Conservation (phyloP, 2,797 vertebrate species). For the Chelidonichthys spinosus region DNA sequence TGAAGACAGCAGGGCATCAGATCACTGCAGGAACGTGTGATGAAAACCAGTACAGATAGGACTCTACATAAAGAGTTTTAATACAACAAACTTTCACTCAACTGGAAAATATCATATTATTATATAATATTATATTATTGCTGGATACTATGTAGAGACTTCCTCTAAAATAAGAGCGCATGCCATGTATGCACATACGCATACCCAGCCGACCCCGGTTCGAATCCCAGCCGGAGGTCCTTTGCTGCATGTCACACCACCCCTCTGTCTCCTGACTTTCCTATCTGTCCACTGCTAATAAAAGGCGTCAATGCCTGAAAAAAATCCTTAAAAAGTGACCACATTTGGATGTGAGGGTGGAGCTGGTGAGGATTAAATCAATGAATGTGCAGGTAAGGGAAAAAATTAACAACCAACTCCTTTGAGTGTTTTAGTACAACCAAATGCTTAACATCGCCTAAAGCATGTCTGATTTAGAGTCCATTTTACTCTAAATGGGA, state of each 20-base stretch:
- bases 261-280: no score
- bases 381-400: background rate
- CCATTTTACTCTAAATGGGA: no score
- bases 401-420: background rate
- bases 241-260: no score
- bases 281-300: no score
- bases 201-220: no score
- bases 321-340: background rate
- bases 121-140: background rate
- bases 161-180: background rate
- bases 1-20: conserved; percentile 1
- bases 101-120: background rate
- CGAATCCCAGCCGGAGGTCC: no score
- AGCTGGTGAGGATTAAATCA: background rate
- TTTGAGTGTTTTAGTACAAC: background rate
- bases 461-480: no score
- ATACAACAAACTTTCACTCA: background rate
- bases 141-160: background rate
- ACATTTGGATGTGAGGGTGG: background rate
- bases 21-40: background rate
- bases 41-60: background rate
- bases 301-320: no score
- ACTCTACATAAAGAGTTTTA: background rate
- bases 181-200: no score
- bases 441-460: background rate